Evolutionary conservation across 2,113 vertebrate species (phyloP).

Genomic region (Labeo rohita): DNA sequence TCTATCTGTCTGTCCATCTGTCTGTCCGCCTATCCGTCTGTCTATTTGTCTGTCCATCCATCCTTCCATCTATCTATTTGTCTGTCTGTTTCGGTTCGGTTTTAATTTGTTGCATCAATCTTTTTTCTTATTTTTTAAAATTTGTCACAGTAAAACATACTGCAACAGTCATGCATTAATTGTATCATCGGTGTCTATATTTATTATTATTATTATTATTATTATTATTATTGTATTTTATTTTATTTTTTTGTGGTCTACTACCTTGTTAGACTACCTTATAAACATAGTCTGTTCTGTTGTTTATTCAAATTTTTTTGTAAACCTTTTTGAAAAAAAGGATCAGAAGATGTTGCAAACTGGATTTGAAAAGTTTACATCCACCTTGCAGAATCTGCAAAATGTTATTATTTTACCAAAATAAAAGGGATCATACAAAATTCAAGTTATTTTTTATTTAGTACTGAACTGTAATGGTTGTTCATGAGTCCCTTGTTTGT

Average conservation of each 20-base stretch:
- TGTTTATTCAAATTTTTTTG: not conserved
- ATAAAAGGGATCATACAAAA: too few species aligned
- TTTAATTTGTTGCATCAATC: not conserved
- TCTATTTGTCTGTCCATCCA: not conserved
- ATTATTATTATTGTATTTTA: not conserved
- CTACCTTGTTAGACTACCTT: not conserved
- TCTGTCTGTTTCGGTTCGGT: not conserved
- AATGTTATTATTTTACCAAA: too few species aligned
- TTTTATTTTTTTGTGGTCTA: not conserved
- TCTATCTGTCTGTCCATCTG: too few species aligned
- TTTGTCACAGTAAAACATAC: too few species aligned
- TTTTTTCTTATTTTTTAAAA: too few species aligned
- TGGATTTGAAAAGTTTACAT: not conserved
- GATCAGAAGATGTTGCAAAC: not conserved
- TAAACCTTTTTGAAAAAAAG: not conserved
- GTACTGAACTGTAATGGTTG: too few species aligned
- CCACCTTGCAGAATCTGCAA: too few species aligned
- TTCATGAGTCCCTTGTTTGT: too few species aligned
- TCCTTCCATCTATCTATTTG: not conserved
- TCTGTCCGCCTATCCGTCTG: not conserved
- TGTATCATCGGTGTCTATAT: not conserved
- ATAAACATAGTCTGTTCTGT: not conserved
- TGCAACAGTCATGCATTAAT: not conserved
- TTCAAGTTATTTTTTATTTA: too few species aligned
- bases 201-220: too few species aligned